Evolutionary conservation across 2,797 vertebrate species (phyloP), one percentile per base, ranked within the genome.

Genomic region (Siniperca obscura): DNA sequence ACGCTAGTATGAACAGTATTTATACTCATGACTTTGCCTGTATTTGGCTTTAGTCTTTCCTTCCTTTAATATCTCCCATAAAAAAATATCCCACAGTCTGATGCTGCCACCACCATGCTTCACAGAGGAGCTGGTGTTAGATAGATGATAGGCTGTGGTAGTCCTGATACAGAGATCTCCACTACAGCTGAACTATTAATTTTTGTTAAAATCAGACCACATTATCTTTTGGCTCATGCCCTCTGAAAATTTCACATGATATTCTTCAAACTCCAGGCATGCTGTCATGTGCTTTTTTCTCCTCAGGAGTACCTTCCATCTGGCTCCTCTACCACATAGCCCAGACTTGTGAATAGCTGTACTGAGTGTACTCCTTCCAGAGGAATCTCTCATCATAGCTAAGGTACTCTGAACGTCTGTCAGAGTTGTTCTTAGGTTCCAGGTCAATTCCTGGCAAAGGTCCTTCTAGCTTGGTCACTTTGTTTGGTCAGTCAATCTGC

Each of bases 311-410:
- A 21, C 48, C 30, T 80, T 86, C 80, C 72, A 77, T 83, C 84
- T 88, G 74, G 74, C 68, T 84, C 38, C 55, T 70, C 40, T 25
- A 59, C n/a, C 36, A 50, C 81, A 75, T 8, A 82, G 57, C 27
- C 42, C 44, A 83, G 60, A 81, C 77, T 65, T 83, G 74, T 86
- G 56, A 85, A 86, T 69, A 66, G 36, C 62, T 80, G 38, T 21
- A 70, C 52, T 64, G 21, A 72, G 64, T 76, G 64, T 70, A 69
- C 30, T 70, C 57, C 62, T 82, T 82, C 56, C 66, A 89, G 62
- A 80, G 64, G 21, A 64, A 68, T 64, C 70, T 70, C 42, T 83
- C 68, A 66, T 65, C 66, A 44, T 13, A 76, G 59, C n/a, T 21
- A 27, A 30, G 11, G 38, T 53, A 74, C 59, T 86, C 62, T 70